A percentile compares a stretch with the other conserved stretches of the same genome.
Conservation (phyloP, 2,797 vertebrate genomes). For the Pygocentrus nattereri region DNA sequence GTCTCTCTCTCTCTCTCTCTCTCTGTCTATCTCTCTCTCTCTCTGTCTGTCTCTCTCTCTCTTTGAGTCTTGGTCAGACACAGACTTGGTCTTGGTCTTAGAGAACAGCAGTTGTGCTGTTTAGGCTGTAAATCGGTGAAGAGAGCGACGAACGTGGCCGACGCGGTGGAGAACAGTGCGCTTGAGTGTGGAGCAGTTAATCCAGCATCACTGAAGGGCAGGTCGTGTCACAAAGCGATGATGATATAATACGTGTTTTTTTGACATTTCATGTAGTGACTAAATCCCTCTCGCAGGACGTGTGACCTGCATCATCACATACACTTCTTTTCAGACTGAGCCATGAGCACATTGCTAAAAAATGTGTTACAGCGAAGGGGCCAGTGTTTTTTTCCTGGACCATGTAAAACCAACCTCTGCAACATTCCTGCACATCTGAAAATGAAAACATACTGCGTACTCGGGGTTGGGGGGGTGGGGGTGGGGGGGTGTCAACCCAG, state of each 20-base stretch:
- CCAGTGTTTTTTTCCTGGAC: not conserved
- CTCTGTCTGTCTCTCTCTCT: too few relatives aligned
- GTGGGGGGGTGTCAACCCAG: slow-evolving; percentile 25
- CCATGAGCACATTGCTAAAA: not conserved
- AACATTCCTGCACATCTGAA: slow-evolving; percentile 15
- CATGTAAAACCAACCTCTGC: not conserved
- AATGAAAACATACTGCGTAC: slow-evolving; percentile 2
- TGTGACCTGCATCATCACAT: not conserved
- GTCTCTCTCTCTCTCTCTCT: too few relatives aligned
- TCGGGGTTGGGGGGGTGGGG: too few relatives aligned
- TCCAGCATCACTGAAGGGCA: slow-evolving; percentile 28
- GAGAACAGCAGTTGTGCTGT: not conserved
- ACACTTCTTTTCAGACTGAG: not conserved
- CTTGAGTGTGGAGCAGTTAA: not conserved
- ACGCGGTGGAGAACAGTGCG: not conserved
- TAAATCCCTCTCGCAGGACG: slow-evolving; percentile 13
- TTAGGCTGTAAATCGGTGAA: not conserved
- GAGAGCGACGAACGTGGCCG: not conserved
- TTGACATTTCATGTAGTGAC: slow-evolving; percentile 21
- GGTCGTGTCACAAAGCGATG: slow-evolving; percentile 1
- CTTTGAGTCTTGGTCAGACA: too few relatives aligned
- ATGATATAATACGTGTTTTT: slow-evolving; percentile 20
- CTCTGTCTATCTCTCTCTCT: too few relatives aligned
- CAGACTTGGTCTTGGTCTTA: too few relatives aligned
- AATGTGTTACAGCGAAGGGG: not conserved